Conservation (phyloP, 2,797 vertebrate genomes). For the Tenualosa thibaudeaui region DNA sequence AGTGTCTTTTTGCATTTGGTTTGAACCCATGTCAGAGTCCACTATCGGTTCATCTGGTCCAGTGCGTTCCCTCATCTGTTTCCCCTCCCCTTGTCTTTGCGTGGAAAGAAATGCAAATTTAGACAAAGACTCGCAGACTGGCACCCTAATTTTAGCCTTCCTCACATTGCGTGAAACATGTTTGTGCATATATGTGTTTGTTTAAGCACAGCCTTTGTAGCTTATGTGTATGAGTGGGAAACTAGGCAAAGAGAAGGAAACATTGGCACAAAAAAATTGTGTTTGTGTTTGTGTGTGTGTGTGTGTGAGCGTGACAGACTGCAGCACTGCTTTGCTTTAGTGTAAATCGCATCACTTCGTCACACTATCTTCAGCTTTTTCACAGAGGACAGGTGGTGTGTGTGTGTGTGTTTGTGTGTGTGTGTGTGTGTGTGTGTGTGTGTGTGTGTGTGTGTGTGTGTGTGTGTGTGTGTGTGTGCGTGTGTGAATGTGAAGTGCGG, state of each 20-base stretch:
- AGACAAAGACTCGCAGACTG: slow-evolving; percentile 23
- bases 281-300: slow-evolving; percentile 40
- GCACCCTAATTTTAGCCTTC: slow-evolving; percentile 35
- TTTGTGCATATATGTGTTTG: no score
- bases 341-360: slow-evolving; percentile 63
- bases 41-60: slow-evolving; percentile 7
- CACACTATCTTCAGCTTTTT: slow-evolving; percentile 54
- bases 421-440: slow-evolving; percentile 24
- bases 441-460: slow-evolving; percentile 49
- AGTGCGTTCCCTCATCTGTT: not conserved
- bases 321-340: slow-evolving; percentile 53
- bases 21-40: not conserved
- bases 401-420: slow-evolving; percentile 35
- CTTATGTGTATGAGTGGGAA: not conserved
- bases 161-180: slow-evolving; percentile 18
- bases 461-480: slow-evolving; percentile 51
- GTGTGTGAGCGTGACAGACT: slow-evolving; percentile 44
- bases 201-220: slow-evolving; percentile 2
- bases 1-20: not conserved
- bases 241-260: slow-evolving; percentile 1
- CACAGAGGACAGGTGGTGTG: slow-evolving; percentile 55
- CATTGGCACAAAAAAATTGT: not conserved
- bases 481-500: not conserved
- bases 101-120: slow-evolving; percentile 39
- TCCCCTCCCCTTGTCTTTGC: not conserved